phyloP scores from a whole-genome alignment of 2,797 vertebrate species.

The Pseudochirops cupreus region DNA sequence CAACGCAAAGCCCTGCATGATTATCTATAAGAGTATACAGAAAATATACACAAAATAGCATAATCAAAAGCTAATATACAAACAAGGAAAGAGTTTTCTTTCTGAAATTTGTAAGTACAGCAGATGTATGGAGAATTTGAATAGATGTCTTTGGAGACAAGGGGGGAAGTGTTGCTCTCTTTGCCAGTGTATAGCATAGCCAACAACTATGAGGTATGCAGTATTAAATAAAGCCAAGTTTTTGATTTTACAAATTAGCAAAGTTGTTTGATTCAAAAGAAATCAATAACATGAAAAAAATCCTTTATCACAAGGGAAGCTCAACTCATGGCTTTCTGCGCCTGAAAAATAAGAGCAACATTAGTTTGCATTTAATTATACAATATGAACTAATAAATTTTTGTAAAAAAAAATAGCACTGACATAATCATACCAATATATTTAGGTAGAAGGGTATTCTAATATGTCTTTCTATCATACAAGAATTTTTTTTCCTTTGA shows the following conservation, averaged over 20 bases:
- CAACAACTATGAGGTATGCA: conserved; percentile 16
- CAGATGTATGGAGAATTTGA: conserved; percentile 23
- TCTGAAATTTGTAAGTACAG: conserved; percentile 66
- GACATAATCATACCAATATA: conserved; percentile 22
- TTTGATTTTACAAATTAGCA: conserved; percentile 24
- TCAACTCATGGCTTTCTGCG: conserved; percentile 92
- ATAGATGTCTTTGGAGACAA: conserved; percentile 60
- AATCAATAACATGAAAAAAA: conserved; percentile 38
- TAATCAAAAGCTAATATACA: conserved; percentile 62
- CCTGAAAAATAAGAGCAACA: conserved; percentile 82
- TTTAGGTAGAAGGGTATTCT: conserved; percentile 12
- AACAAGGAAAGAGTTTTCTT: conserved; percentile 20
- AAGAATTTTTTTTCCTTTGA: conserved; percentile 28
- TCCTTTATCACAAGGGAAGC: conserved; percentile 9
- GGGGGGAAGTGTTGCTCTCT: conserved; percentile 5
- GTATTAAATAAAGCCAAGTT: conserved; percentile 34
- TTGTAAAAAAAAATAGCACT: neutral
- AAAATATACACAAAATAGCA: conserved; percentile 59
- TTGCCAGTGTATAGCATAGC: conserved; percentile 11
- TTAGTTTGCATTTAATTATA: conserved; percentile 35
- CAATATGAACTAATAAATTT: neutral
- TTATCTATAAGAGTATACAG: conserved; percentile 55
- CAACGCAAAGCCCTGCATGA: conserved; percentile 69
- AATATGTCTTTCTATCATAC: conserved; percentile 35
- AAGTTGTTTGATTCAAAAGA: conserved; percentile 23